Evolutionary conservation across 2,797 vertebrate genomes (phyloP).

Genomic region (Manis crassicaudata): DNA sequence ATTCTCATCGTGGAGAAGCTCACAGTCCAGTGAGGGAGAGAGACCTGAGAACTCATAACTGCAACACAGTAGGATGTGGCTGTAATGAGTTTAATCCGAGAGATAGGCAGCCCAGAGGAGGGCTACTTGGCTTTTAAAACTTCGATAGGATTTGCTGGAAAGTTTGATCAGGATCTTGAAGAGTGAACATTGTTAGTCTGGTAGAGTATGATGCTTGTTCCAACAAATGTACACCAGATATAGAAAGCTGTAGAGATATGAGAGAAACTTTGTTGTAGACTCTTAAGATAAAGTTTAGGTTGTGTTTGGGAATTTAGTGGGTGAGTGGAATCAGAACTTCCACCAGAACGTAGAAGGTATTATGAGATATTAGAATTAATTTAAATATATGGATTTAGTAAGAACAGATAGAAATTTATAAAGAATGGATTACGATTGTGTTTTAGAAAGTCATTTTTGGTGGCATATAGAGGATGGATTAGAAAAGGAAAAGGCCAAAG

Average conservation of each 20-base stretch:
- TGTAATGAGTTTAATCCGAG: background rate
- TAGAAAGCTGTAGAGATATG: background rate
- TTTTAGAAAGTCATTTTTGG: constrained; percentile 1
- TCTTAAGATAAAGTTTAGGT: background rate
- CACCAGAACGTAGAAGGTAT: background rate
- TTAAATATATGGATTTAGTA: background rate
- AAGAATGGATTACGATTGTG: background rate
- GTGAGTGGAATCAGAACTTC: background rate
- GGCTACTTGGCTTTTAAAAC: background rate
- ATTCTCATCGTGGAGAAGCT: background rate
- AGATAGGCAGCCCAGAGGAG: background rate
- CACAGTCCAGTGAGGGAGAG: background rate
- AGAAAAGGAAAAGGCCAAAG: background rate
- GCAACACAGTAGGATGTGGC: background rate
- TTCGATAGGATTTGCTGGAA: background rate
- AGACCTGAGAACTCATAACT: background rate
- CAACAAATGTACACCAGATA: background rate
- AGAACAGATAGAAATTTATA: background rate
- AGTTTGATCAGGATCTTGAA: background rate
- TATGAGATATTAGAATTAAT: background rate
- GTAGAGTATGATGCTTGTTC: background rate
- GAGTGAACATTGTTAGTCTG: background rate
- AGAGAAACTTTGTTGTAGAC: background rate
- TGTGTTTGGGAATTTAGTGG: background rate
- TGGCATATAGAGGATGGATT: background rate